Percentiles rank a stretch among this genome's conserved stretches.
Evolutionary conservation across 1,140 invertebrate species (phyloP).

Genomic region (Chrysoperla carnea): DNA sequence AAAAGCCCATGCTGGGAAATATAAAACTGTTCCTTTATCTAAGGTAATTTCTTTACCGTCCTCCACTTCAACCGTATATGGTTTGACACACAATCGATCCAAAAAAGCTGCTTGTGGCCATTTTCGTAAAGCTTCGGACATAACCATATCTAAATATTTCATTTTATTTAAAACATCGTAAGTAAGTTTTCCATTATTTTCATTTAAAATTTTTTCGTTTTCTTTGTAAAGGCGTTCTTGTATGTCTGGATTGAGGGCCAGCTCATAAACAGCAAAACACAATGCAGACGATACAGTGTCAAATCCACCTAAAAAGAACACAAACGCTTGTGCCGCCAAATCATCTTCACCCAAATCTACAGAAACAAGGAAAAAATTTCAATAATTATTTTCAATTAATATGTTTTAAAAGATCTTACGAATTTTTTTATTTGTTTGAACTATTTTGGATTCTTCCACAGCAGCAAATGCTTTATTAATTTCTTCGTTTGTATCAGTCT

Average conservation of each 20-base stretch:
- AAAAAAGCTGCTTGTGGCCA: conserved; percentile 26
- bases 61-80: conserved; percentile 18
- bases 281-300: conserved; percentile 17
- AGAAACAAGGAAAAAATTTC: conserved; percentile 9
- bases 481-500: conserved; percentile 3
- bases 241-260: conserved; percentile 30
- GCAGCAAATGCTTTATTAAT: conserved; percentile 2
- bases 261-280: conserved; percentile 18
- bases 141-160: conserved; percentile 16
- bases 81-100: conserved; percentile 27
- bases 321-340: conserved; percentile 19
- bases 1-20: conserved; percentile 26
- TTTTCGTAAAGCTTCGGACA: conserved; percentile 30
- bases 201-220: conserved; percentile 7
- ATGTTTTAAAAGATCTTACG: neutral
- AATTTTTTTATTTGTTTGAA: neutral
- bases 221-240: conserved; percentile 22
- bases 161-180: conserved; percentile 12
- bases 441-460: neutral
- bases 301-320: conserved; percentile 24
- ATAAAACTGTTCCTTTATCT: conserved; percentile 16
- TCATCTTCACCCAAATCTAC: conserved; percentile 12
- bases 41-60: conserved; percentile 7
- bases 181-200: conserved; percentile 5
- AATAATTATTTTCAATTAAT: neutral